phyloP scores from a whole-genome alignment of 2,797 vertebrate genomes.

The Glyptemys insculpta region DNA sequence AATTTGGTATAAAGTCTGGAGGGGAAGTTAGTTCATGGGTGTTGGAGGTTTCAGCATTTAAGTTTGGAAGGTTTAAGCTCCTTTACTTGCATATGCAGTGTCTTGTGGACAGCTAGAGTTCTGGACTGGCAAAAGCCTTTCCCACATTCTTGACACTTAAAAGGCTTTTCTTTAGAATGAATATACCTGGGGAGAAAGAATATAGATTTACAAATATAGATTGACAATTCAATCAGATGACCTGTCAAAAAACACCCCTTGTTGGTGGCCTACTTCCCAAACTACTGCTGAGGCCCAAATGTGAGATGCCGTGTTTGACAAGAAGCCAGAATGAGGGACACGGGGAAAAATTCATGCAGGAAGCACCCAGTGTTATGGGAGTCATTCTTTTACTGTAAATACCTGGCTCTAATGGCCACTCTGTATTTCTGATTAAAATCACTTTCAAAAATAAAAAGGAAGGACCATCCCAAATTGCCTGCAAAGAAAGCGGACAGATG shows the following conservation, averaged over 20 bases:
- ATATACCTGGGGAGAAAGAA: conserved; percentile 90
- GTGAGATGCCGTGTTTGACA: background rate
- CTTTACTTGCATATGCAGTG: conserved; percentile 98
- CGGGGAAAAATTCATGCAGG: background rate
- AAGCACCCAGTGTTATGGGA: background rate
- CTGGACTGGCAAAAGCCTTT: conserved; percentile 99
- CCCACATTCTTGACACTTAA: conserved; percentile 98
- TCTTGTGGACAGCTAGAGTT: conserved; percentile 99
- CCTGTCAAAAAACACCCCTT: background rate
- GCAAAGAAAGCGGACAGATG: background rate
- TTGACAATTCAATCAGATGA: background rate
- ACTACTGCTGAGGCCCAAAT: background rate
- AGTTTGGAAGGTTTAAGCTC: conserved; percentile 96
- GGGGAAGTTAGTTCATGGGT: conserved; percentile 41
- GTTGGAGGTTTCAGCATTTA: conserved; percentile 85
- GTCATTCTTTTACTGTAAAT: background rate
- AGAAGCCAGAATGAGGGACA: background rate
- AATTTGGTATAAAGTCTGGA: conserved; percentile 55
- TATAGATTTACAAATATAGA: conserved; percentile 11
- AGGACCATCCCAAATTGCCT: background rate
- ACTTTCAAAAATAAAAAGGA: background rate
- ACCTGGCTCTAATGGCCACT: background rate
- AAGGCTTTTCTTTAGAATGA: conserved; percentile 99
- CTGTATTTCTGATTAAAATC: background rate
- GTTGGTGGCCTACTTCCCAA: background rate